Conservation (phyloP, 2,113 vertebrate genomes). For the Chaetura pelagica region DNA sequence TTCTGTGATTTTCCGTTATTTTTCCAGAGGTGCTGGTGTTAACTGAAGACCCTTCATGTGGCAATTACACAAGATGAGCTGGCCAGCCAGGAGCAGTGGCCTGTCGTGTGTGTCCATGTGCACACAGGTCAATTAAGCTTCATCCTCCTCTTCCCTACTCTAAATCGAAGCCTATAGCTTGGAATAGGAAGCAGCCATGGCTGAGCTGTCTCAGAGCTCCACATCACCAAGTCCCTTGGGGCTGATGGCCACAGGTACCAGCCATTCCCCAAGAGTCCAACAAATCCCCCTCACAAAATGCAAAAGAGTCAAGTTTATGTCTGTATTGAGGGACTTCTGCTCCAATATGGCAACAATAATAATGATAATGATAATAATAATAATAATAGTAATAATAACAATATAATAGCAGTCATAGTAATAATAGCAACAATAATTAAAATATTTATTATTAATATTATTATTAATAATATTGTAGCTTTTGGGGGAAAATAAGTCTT, state of each 20-base stretch:
- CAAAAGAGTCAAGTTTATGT: not conserved
- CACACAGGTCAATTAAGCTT: too few relatives aligned
- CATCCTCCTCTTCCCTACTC: not conserved
- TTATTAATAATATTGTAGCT: not conserved
- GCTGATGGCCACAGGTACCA: not conserved
- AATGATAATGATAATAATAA: too few relatives aligned
- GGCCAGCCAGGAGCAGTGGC: not conserved
- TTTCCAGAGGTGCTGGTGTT: not conserved
- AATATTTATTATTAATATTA: too few relatives aligned
- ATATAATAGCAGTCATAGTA: not conserved
- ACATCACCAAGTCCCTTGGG: not conserved
- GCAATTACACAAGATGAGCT: fast-evolving
- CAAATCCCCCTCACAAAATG: not conserved
- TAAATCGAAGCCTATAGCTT: not conserved
- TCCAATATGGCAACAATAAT: not conserved
- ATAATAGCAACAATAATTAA: too few relatives aligned
- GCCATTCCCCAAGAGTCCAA: fast-evolving
- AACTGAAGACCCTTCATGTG: not conserved
- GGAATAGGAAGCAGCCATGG: not conserved
- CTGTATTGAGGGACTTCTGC: fast-evolving
- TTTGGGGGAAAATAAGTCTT: fast-evolving
- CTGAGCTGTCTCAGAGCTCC: not conserved
- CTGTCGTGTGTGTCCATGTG: not conserved
- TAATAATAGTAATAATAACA: too few relatives aligned
- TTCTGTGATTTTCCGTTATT: not conserved